These are phyloP conservation scores for Ceyx cyanopectus DNA, from an alignment of 2,113 vertebrate species.

Conservation along the genomic window DNA sequence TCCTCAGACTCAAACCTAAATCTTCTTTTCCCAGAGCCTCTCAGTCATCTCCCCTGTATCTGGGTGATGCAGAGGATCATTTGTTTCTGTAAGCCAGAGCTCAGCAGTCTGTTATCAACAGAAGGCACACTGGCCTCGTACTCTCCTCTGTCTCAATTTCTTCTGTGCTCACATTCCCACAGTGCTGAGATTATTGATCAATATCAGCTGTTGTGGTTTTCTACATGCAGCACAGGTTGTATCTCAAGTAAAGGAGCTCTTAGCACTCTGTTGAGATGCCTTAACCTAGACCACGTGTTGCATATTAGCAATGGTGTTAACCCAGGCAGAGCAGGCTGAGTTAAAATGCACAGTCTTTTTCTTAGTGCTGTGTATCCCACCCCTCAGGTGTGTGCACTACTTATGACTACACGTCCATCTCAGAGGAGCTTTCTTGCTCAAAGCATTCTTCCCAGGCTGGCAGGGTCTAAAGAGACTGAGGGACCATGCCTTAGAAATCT, in stretches of 20 bases:
- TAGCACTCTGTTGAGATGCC: background rate
- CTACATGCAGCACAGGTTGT: background rate
- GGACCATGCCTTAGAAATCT: background rate
- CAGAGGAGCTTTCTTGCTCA: background rate
- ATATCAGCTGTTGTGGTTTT: background rate
- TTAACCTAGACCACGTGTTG: background rate
- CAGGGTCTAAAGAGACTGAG: background rate
- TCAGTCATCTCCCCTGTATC: background rate
- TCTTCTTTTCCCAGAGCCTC: background rate
- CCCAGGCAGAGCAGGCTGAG: background rate
- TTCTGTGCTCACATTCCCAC: background rate
- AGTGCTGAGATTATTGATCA: background rate
- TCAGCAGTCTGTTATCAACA: background rate
- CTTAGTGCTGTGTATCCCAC: background rate
- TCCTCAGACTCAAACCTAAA: background rate
- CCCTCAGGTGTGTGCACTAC: too few relatives aligned
- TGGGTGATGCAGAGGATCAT: background rate
- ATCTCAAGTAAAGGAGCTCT: background rate
- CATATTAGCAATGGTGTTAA: background rate
- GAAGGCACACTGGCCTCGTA: background rate
- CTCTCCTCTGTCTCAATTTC: background rate
- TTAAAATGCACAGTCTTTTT: background rate
- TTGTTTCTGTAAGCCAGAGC: background rate
- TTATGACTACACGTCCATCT: fast-evolving
- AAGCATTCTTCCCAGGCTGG: background rate